Conservation (phyloP, 2,113 vertebrate genomes). For the Forbesichthys papilliferus region DNA sequence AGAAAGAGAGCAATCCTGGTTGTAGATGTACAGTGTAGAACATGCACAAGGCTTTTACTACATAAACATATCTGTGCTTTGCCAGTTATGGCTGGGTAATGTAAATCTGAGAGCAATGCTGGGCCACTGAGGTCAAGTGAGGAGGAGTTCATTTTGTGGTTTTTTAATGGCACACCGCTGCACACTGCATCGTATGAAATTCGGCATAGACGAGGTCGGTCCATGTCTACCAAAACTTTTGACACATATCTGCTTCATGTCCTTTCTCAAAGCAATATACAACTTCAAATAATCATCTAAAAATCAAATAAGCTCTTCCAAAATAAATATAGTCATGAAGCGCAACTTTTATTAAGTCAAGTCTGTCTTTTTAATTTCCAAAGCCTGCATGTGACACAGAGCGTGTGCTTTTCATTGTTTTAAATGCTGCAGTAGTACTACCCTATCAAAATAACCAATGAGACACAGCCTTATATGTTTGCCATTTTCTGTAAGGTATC, state of each 20-base stretch:
- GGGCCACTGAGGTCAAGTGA: slow-evolving; percentile 20
- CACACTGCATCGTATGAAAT: slow-evolving; percentile 30
- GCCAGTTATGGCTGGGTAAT: slow-evolving; percentile 28
- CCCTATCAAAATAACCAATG: no score
- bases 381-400: not conserved
- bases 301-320: not conserved
- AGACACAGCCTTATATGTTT: no score
- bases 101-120: slow-evolving; percentile 4
- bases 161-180: slow-evolving; percentile 28
- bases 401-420: no score
- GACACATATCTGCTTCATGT: slow-evolving; percentile 37
- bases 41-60: slow-evolving; percentile 25
- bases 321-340: slow-evolving; percentile 1
- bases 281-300: slow-evolving; percentile 19
- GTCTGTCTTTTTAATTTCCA: not conserved
- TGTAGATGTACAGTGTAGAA: slow-evolving; percentile 40
- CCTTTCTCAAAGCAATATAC: slow-evolving; percentile 14
- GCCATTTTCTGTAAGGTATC: no score
- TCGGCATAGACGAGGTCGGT: slow-evolving; percentile 45
- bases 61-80: slow-evolving; percentile 52
- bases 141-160: slow-evolving; percentile 32
- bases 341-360: not conserved
- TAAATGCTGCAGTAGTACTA: no score
- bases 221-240: slow-evolving; percentile 36
- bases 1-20: slow-evolving; percentile 20